A percentile compares a stretch with the other conserved stretches of the same genome.
Conservation (phyloP, 2,888 invertebrate genomes). For the Trichogramma dendrolimi region DNA sequence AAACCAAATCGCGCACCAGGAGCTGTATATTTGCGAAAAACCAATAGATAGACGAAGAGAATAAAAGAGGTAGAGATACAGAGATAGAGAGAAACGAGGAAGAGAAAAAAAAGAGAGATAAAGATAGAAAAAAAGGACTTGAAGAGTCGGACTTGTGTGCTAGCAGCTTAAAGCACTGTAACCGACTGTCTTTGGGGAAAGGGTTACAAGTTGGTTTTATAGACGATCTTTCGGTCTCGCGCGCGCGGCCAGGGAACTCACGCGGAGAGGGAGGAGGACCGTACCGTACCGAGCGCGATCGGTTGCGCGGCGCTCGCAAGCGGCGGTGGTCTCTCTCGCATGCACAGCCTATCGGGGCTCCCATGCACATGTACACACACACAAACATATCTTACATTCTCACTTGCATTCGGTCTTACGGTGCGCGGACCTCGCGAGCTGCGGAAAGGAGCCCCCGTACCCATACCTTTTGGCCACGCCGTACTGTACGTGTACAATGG, state of each 20-base stretch:
- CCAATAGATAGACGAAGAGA: background rate
- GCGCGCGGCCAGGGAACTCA: background rate
- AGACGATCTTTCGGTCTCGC: conserved; percentile 5
- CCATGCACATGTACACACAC: background rate
- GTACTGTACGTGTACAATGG: conserved; percentile 8
- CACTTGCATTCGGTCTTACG: background rate
- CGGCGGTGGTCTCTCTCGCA: background rate
- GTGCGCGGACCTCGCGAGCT: background rate
- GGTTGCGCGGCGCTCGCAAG: background rate
- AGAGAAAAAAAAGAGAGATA: background rate
- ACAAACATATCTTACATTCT: too few species aligned
- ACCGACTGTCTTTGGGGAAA: conserved; percentile 29
- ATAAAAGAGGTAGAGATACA: background rate
- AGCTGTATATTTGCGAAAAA: too few species aligned
- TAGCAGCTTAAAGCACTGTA: background rate
- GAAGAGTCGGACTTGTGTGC: background rate
- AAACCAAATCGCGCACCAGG: too few species aligned
- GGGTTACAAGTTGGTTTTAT: conserved; percentile 24
- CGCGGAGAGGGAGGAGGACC: background rate
- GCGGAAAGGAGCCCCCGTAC: conserved; percentile 11
- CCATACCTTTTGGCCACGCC: background rate
- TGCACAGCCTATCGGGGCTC: background rate
- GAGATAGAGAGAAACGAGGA: background rate
- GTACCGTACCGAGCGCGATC: background rate
- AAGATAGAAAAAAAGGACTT: too few species aligned